Conservation (phyloP, 23 tunicate genomes). For the Ascidia mentula region DNA sequence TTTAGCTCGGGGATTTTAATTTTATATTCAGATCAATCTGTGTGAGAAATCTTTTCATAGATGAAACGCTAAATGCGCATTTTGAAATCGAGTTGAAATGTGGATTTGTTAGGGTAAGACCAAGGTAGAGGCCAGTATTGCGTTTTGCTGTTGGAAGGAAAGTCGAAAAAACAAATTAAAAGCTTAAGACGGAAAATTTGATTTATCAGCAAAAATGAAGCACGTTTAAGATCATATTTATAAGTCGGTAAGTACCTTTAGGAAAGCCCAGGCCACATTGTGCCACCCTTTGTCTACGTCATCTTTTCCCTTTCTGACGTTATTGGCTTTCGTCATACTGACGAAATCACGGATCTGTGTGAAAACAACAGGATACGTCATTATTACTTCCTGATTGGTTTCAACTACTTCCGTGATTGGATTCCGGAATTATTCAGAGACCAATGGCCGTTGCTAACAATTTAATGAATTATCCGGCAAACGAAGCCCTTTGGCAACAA, state of each 20-base stretch:
- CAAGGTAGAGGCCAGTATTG: too few relatives aligned
- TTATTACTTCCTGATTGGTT: not conserved
- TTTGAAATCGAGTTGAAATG: too few relatives aligned
- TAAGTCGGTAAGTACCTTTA: constrained; percentile 68
- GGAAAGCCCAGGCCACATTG: constrained; percentile 94
- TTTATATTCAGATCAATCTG: too few relatives aligned
- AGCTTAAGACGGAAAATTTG: not conserved
- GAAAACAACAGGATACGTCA: constrained; percentile 1
- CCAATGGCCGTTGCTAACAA: too few relatives aligned
- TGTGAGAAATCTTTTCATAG: too few relatives aligned
- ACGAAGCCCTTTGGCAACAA: too few relatives aligned
- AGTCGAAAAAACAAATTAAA: not conserved
- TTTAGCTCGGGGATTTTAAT: too few relatives aligned
- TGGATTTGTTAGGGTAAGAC: too few relatives aligned
- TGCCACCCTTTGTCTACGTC: constrained; percentile 85
- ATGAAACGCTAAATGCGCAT: too few relatives aligned
- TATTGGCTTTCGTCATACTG: constrained; percentile 81
- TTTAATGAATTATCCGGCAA: too few relatives aligned
- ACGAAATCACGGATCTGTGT: constrained; percentile 87
- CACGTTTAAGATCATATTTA: too few relatives aligned
- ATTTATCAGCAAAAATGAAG: not conserved
- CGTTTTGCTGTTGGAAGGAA: not conserved
- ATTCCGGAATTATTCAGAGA: too few relatives aligned
- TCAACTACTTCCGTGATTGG: not conserved
- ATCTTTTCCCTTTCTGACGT: constrained; percentile 32